A percentile compares a stretch with the other conserved stretches of the same genome.
Evolutionary conservation across 2,888 invertebrate genomes (phyloP).

Genomic region (Mystacides longicornis): DNA sequence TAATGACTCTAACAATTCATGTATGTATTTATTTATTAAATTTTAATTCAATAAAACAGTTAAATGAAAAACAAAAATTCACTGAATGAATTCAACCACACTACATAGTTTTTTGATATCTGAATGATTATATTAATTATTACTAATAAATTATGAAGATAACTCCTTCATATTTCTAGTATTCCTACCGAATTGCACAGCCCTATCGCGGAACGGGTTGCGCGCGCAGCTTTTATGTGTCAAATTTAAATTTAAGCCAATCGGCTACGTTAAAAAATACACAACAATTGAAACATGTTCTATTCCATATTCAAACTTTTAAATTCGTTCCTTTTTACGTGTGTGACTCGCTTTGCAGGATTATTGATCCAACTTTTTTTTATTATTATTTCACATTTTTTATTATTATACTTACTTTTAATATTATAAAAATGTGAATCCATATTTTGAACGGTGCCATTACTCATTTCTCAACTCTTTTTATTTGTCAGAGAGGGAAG

Average conservation of each 20-base stretch:
- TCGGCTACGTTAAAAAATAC: not conserved
- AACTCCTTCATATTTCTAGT: no score
- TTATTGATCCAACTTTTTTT: not conserved
- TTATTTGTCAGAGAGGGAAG: slow-evolving; percentile 3
- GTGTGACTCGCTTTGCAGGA: not conserved
- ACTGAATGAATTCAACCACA: no score
- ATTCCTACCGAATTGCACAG: no score
- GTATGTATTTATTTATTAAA: no score
- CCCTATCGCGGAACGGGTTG: not conserved
- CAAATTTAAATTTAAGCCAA: slow-evolving; percentile 1
- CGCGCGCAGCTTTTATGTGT: not conserved
- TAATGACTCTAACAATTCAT: no score
- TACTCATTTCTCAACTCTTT: slow-evolving; percentile 8
- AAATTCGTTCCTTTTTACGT: slow-evolving; percentile 4
- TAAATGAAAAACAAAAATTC: no score
- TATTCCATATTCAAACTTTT: not conserved
- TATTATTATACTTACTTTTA: slow-evolving; percentile 3
- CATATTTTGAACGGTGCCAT: slow-evolving; percentile 6
- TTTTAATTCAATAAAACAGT: no score
- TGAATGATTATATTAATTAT: no score
- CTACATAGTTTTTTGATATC: no score
- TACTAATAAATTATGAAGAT: no score
- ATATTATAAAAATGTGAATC: slow-evolving; percentile 3
- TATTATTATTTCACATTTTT: not conserved
- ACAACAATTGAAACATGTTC: not conserved